Percentiles rank a stretch among this genome's conserved stretches.
phyloP scores from a whole-genome alignment of 2,888 invertebrate genomes.

The Notodonta dromedarius region DNA sequence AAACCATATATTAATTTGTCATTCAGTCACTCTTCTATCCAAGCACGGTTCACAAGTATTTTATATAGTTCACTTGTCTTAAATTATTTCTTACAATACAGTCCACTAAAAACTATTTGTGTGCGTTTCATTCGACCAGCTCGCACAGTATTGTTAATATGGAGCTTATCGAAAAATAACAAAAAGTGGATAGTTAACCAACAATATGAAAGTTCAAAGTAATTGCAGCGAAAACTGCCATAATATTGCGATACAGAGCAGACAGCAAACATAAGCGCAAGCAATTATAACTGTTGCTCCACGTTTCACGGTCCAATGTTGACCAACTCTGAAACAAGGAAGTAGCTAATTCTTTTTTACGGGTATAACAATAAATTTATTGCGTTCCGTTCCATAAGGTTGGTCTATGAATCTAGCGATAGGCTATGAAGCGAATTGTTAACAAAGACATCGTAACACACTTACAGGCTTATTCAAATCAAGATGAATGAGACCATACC shows the following conservation, averaged over 20 bases:
- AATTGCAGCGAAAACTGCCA: background rate
- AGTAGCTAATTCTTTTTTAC: constrained; percentile 24
- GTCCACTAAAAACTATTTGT: too few species aligned
- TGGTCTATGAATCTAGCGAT: background rate
- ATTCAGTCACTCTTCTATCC: too few species aligned
- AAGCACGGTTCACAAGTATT: too few species aligned
- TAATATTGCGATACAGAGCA: constrained; percentile 29
- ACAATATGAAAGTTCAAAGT: background rate
- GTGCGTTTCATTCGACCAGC: too few species aligned
- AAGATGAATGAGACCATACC: constrained; percentile 18
- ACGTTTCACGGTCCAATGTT: constrained; percentile 52
- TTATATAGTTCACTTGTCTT: too few species aligned
- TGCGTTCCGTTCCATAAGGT: constrained; percentile 2
- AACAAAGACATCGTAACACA: constrained; percentile 7
- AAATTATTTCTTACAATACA: too few species aligned
- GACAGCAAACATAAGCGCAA: constrained; percentile 29
- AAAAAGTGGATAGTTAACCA: background rate
- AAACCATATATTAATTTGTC: too few species aligned
- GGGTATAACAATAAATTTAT: constrained; percentile 13
- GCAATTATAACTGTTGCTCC: constrained; percentile 53
- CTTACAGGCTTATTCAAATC: constrained; percentile 20
- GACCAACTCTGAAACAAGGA: constrained; percentile 27
- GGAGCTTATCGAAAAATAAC: background rate
- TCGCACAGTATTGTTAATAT: too few species aligned
- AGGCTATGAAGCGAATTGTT: constrained; percentile 16